Evolutionary conservation across 1,140 invertebrate species (phyloP).

Genomic region (Diprion similis): DNA sequence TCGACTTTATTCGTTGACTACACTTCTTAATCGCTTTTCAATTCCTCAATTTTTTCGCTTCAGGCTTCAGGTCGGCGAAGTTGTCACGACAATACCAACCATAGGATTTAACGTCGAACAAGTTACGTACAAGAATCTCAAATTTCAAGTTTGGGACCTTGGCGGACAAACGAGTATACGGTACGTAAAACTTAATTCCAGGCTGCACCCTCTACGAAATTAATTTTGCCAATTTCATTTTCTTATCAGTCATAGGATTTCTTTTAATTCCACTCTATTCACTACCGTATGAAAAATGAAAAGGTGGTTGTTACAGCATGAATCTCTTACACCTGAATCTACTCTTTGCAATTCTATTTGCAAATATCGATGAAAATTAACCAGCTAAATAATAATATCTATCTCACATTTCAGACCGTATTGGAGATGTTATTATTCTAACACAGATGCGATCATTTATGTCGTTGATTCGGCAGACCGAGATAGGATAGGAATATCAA

Average conservation of each 20-base stretch:
- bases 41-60: slow-evolving; percentile 19
- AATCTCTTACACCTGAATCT: no score
- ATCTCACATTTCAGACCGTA: slow-evolving; percentile 82
- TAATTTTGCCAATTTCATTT: no score
- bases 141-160: slow-evolving; percentile 98
- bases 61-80: slow-evolving; percentile 96
- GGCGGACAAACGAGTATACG: slow-evolving; percentile 96
- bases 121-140: slow-evolving; percentile 95
- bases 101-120: slow-evolving; percentile 99
- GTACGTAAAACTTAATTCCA: slow-evolving; percentile 48
- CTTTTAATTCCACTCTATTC: slow-evolving; percentile 15
- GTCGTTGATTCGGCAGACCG: slow-evolving; percentile 98
- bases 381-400: not conserved
- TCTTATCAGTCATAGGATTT: no score
- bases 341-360: no score
- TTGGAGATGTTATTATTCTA: slow-evolving; percentile 99
- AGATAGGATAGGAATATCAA: slow-evolving; percentile 98
- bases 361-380: no score
- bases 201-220: not conserved
- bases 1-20: not conserved
- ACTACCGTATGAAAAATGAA: not conserved
- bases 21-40: slow-evolving; percentile 11
- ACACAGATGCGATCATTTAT: slow-evolving; percentile 99
- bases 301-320: no score
- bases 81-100: slow-evolving; percentile 99